Evolutionary conservation across 2,113 vertebrate species (phyloP).

Genomic region (Colaptes auratus): DNA sequence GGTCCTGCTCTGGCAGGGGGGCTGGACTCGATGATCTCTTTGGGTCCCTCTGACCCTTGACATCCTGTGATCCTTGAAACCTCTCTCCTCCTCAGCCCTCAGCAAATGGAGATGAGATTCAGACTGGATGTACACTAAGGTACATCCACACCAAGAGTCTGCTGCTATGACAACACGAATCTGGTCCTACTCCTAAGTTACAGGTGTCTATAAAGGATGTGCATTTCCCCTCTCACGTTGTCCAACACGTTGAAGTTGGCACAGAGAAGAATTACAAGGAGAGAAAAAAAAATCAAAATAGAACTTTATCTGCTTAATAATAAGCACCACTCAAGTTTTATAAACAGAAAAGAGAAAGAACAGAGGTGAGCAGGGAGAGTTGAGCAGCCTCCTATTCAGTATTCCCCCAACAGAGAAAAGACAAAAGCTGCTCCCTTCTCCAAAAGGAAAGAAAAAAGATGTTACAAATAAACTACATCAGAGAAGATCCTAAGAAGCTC

Average conservation of each 20-base stretch:
- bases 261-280: background rate
- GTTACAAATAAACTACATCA: background rate
- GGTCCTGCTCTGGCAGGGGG: too few relatives aligned
- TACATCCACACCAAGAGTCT: background rate
- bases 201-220: rapidly evolving
- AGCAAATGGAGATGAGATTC: background rate
- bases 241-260: rapidly evolving
- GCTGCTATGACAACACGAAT: background rate
- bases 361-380: background rate
- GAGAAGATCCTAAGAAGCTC: background rate
- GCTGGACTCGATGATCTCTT: too few relatives aligned
- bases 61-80: background rate
- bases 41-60: too few relatives aligned
- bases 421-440: background rate
- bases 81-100: background rate
- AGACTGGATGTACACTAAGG: background rate
- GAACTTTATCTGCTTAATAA: background rate
- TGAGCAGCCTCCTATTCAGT: background rate
- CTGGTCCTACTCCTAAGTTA: background rate
- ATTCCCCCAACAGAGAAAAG: background rate
- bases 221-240: background rate
- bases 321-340: background rate
- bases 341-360: background rate
- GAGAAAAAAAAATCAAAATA: background rate
- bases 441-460: background rate